Percentiles rank a stretch among this genome's conserved stretches.
Conservation (phyloP, 2,113 vertebrate genomes). For the Tupaia tana region DNA sequence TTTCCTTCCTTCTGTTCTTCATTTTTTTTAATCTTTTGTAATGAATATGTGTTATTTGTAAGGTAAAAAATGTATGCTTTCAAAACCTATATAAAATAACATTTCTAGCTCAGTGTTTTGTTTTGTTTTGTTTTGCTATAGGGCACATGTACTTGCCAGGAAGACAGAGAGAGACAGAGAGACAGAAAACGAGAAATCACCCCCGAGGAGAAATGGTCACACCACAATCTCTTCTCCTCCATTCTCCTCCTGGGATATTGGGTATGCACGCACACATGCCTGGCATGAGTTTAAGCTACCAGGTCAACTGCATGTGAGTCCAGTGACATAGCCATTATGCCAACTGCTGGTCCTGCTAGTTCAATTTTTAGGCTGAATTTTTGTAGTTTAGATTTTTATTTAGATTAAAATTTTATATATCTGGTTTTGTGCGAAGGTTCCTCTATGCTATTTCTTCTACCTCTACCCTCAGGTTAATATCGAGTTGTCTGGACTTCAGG, state of each 20-base stretch:
- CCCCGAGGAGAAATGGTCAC: too few relatives aligned
- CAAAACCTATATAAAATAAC: background rate
- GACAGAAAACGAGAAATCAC: too few relatives aligned
- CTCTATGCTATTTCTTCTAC: background rate
- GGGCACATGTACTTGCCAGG: too few relatives aligned
- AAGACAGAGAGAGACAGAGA: too few relatives aligned
- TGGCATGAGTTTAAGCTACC: too few relatives aligned
- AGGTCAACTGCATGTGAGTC: too few relatives aligned
- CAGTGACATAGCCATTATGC: too few relatives aligned
- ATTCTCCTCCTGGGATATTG: too few relatives aligned
- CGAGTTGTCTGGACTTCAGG: background rate
- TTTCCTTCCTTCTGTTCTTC: background rate
- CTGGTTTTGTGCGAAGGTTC: background rate
- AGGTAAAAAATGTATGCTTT: background rate
- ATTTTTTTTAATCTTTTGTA: background rate
- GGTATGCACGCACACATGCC: too few relatives aligned
- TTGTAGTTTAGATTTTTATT: background rate
- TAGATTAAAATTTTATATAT: background rate
- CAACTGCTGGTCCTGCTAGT: background rate
- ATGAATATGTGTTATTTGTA: background rate
- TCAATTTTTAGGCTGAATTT: constrained; percentile 3
- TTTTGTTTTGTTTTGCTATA: too few relatives aligned
- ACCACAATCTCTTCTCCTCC: too few relatives aligned
- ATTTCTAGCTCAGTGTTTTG: background rate
- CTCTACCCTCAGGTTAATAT: background rate